These are phyloP conservation scores for Benthosema pterotum DNA, from an alignment of 2,797 vertebrate species.

Conservation along the genomic window DNA sequence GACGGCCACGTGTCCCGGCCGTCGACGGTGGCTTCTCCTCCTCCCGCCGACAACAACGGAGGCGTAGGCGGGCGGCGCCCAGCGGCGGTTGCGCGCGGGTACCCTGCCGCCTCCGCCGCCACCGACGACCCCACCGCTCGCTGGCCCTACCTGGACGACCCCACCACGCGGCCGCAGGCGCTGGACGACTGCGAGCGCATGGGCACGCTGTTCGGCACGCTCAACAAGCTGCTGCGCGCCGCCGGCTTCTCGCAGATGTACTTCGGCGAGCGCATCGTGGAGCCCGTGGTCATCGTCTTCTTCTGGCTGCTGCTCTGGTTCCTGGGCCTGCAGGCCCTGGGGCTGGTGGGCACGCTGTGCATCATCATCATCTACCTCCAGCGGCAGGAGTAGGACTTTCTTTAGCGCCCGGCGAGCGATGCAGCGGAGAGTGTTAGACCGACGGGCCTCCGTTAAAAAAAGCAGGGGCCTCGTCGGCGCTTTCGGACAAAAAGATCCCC, in stretches of 20 bases:
- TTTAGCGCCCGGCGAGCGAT: no score
- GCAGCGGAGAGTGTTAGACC: no score
- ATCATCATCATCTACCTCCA: conserved; percentile 97
- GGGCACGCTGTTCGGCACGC: conserved; percentile 95
- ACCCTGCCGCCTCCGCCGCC: conserved; percentile 17
- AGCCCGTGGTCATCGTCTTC: conserved; percentile 91
- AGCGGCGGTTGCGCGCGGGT: neutral
- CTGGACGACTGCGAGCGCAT: conserved; percentile 92
- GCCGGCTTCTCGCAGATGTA: conserved; percentile 94
- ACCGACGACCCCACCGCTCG: neutral
- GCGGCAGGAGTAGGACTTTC: conserved; percentile 67
- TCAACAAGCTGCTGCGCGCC: conserved; percentile 91
- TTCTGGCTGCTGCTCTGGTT: conserved; percentile 98
- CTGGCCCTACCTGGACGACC: conserved; percentile 37
- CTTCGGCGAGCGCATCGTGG: conserved; percentile 94
- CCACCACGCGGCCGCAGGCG: conserved; percentile 59
- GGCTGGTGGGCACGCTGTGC: conserved; percentile 93
- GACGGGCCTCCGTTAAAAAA: no score
- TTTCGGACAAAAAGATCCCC: no score
- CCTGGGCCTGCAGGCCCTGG: conserved; percentile 92
- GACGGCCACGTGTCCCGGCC: no score
- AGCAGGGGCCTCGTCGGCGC: no score
- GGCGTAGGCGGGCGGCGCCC: neutral
- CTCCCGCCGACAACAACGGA: neutral
- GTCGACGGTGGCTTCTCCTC: no score